Percentiles rank a stretch among this genome's conserved stretches.
Conservation (phyloP, 2,113 vertebrate genomes). For the Mastomys coucha region DNA sequence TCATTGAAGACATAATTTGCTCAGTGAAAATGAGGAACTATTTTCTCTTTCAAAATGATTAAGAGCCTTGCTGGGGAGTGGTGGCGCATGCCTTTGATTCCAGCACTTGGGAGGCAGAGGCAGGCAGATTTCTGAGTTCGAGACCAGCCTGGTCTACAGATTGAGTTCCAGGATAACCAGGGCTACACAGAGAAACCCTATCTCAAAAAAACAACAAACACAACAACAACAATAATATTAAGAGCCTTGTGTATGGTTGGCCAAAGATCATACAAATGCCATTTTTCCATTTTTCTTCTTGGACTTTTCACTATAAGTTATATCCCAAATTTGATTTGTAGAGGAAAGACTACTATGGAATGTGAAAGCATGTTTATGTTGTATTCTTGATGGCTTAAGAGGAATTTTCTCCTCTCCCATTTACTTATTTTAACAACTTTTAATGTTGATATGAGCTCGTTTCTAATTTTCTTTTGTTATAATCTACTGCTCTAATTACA, state of each 20-base stretch:
- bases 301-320: neutral
- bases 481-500: neutral
- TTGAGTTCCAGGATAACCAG: too few relatives aligned
- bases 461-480: neutral
- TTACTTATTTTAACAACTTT: neutral
- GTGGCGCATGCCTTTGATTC: too few relatives aligned
- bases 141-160: too few relatives aligned
- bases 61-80: too few relatives aligned
- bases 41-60: slow-evolving; percentile 7
- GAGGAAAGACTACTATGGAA: too few relatives aligned
- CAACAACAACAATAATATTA: too few relatives aligned
- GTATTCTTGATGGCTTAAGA: too few relatives aligned
- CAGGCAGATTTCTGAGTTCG: too few relatives aligned
- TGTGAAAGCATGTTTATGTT: too few relatives aligned
- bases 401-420: neutral
- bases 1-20: neutral
- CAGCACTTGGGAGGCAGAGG: too few relatives aligned
- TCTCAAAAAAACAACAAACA: too few relatives aligned
- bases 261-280: neutral
- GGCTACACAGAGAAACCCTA: too few relatives aligned
- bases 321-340: neutral
- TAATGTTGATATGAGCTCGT: neutral
- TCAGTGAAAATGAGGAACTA: neutral
- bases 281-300: neutral
- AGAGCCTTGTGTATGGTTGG: neutral